Conservation (phyloP, 1,140 invertebrate genomes). For the Sesamia nonagrioides region DNA sequence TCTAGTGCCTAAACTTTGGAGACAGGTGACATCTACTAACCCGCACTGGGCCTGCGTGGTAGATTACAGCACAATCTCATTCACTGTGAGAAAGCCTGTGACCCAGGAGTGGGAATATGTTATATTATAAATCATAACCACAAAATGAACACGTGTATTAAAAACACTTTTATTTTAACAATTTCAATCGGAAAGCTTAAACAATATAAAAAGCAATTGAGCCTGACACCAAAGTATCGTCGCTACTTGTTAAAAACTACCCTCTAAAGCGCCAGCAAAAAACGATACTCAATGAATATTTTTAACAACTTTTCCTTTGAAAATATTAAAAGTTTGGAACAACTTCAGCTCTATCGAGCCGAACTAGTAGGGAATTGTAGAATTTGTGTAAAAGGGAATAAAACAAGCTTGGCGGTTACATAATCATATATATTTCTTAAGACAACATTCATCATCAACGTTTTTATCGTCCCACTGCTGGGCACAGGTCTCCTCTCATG, state of each 20-base stretch:
- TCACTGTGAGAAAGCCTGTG: too few relatives aligned
- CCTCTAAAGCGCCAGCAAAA: background rate
- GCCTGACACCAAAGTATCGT: background rate
- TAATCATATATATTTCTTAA: background rate
- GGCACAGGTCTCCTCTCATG: too few relatives aligned
- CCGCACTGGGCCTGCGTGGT: too few relatives aligned
- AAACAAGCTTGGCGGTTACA: background rate
- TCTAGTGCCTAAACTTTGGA: too few relatives aligned
- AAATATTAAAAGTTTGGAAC: constrained; percentile 31
- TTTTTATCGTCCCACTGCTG: too few relatives aligned
- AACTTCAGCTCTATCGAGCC: background rate
- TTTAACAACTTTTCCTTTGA: constrained; percentile 14
- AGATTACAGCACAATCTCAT: too few relatives aligned
- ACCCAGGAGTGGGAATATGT: too few relatives aligned
- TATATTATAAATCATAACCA: too few relatives aligned
- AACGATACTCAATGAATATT: constrained; percentile 5
- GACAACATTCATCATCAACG: background rate
- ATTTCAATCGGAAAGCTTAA: too few relatives aligned
- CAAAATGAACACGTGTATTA: too few relatives aligned
- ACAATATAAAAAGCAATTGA: constrained; percentile 7
- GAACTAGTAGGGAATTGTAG: constrained; percentile 1
- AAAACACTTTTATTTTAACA: too few relatives aligned
- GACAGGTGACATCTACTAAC: too few relatives aligned
- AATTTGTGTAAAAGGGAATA: background rate
- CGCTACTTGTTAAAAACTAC: constrained; percentile 7